A percentile compares a stretch with the other conserved stretches of the same genome.
Evolutionary conservation across 2,797 vertebrate species (phyloP).

Genomic region (Gymnothorax reevesii): DNA sequence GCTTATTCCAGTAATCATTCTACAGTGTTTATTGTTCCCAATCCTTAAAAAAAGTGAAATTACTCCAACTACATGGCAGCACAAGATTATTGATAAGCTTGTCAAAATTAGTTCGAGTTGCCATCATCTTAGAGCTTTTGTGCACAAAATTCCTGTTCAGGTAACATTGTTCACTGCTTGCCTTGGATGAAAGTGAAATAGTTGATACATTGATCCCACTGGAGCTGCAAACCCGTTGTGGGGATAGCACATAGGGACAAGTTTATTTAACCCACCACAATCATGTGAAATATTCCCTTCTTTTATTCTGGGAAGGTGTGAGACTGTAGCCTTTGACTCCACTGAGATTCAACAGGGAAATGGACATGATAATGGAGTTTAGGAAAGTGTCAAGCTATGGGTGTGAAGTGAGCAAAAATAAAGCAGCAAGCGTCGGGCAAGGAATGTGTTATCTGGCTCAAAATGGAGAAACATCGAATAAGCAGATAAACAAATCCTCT

Average conservation of each 20-base stretch:
- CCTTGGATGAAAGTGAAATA: not conserved
- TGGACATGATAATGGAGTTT: conserved; percentile 18
- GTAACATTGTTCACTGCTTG: not conserved
- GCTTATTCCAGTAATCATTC: not conserved
- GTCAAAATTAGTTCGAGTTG: not conserved
- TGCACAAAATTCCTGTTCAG: not conserved
- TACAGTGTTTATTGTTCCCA: not conserved
- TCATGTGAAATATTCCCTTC: conserved; percentile 5
- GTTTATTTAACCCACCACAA: not conserved
- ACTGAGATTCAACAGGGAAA: not conserved
- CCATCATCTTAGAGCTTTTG: not conserved
- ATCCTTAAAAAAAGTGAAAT: not conserved
- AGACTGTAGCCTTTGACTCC: not conserved
- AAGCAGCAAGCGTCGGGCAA: not conserved
- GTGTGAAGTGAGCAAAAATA: not conserved
- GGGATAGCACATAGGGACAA: not conserved
- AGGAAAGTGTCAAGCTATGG: not conserved
- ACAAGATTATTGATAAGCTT: not conserved
- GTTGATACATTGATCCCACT: not conserved
- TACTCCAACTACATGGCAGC: not conserved
- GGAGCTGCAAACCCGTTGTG: not conserved
- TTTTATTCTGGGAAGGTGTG: not conserved
- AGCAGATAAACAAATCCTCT: not conserved
- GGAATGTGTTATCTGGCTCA: not conserved
- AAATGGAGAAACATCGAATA: not conserved